Conservation (phyloP, 2,888 invertebrate species). For the Diploptera punctata region DNA sequence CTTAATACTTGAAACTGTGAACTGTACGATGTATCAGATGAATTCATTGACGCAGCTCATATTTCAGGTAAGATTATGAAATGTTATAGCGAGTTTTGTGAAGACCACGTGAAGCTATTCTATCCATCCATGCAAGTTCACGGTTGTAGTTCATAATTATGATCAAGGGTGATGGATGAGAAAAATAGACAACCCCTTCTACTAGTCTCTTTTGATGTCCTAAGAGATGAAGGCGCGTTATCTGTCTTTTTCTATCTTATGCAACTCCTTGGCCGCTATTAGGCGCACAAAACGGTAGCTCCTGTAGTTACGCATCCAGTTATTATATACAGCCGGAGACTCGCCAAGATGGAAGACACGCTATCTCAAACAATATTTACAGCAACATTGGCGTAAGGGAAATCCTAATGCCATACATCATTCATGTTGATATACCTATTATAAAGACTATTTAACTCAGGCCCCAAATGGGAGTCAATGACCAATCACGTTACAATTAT, state of each 20-base stretch:
- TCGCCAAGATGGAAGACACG: slow-evolving; percentile 21
- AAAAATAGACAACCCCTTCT: slow-evolving; percentile 31
- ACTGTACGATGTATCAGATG: too few species aligned
- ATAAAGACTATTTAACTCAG: too few species aligned
- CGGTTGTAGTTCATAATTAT: slow-evolving; percentile 31
- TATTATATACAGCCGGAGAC: slow-evolving; percentile 17
- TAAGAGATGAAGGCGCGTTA: slow-evolving; percentile 11
- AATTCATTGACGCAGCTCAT: too few species aligned
- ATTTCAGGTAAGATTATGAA: slow-evolving; percentile 17
- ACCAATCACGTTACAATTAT: too few species aligned
- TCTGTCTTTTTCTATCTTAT: slow-evolving; percentile 5
- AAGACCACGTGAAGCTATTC: too few species aligned
- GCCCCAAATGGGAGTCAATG: too few species aligned
- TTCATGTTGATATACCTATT: too few species aligned
- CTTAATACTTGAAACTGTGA: too few species aligned
- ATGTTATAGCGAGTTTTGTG: not conserved
- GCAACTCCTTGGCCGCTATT: slow-evolving; percentile 17
- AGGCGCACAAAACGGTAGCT: slow-evolving; percentile 25
- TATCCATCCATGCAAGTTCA: not conserved
- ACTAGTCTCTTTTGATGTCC: slow-evolving; percentile 24
- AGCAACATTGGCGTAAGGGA: slow-evolving; percentile 19
- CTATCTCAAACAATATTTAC: not conserved
- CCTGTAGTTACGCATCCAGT: slow-evolving; percentile 22
- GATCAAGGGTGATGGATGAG: slow-evolving; percentile 31
- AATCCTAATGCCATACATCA: too few species aligned